Percentiles rank a stretch among this genome's conserved stretches.
Conservation (phyloP, 2,113 vertebrate genomes). For the Peromyscus californicus region DNA sequence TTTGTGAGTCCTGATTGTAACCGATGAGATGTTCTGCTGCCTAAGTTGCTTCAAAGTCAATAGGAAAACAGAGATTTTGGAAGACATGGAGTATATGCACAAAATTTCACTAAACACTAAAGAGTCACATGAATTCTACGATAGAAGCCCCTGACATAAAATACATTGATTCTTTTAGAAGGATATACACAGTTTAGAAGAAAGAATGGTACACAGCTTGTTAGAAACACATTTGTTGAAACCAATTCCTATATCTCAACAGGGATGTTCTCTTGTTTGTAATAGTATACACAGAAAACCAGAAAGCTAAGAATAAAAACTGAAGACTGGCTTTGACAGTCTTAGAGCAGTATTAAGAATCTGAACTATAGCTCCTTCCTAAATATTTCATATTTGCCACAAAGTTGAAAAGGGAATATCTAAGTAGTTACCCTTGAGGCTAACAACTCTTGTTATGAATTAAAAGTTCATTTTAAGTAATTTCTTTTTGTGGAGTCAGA, state of each 20-base stretch:
- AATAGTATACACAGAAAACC: background rate
- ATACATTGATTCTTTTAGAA: background rate
- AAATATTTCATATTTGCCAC: background rate
- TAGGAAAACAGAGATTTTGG: background rate
- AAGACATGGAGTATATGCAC: background rate
- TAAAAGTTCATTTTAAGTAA: background rate
- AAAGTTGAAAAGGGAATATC: background rate
- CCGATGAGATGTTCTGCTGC: background rate
- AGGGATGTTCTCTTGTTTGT: background rate
- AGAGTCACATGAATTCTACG: background rate
- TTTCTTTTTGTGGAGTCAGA: background rate
- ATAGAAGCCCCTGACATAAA: background rate
- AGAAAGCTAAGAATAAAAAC: background rate
- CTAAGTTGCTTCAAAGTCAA: background rate
- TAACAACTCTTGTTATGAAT: no score
- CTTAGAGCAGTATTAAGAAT: background rate
- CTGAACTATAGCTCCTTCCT: background rate
- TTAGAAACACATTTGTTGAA: conserved; percentile 16
- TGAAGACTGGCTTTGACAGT: background rate
- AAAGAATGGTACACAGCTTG: background rate
- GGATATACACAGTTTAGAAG: background rate
- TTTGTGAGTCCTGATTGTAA: background rate
- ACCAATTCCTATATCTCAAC: background rate
- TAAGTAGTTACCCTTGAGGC: background rate
- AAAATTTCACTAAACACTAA: conserved; percentile 8